Conservation (phyloP, 2,797 vertebrate species). For the Catamblyrhynchus diadema region DNA sequence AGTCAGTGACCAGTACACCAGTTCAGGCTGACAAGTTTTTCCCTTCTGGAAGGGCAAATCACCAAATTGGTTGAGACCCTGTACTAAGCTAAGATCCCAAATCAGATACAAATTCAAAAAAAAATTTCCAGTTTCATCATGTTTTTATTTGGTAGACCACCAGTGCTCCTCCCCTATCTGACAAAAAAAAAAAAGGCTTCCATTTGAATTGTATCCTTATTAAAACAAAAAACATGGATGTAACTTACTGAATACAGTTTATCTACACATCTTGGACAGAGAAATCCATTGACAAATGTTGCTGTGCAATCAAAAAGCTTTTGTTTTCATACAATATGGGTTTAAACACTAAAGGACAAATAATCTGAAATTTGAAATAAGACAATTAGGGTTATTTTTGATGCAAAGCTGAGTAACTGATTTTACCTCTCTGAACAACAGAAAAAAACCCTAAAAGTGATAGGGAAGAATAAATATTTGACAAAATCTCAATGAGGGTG, state of each 20-base stretch:
- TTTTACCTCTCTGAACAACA: background rate
- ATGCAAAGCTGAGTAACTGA: background rate
- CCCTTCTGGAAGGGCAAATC: background rate
- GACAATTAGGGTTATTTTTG: background rate
- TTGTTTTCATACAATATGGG: background rate
- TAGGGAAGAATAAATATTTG: background rate
- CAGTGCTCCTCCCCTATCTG: rapidly evolving
- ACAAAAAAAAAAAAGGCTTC: background rate
- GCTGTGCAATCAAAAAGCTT: background rate
- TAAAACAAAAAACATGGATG: background rate
- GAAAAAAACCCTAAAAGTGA: background rate
- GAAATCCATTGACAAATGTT: background rate
- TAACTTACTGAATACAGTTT: background rate
- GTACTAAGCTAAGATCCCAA: background rate
- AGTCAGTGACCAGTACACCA: background rate
- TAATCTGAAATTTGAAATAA: background rate
- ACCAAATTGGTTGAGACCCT: rapidly evolving
- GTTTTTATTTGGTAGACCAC: background rate
- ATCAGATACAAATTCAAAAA: background rate
- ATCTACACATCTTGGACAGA: background rate
- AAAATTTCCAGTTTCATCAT: background rate
- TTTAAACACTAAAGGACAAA: background rate
- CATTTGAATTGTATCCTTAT: background rate
- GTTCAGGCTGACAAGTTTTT: background rate
- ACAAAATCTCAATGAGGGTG: background rate